Evolutionary conservation across 1,140 invertebrate genomes (phyloP).

Genomic region (Zaprionus kolodkinae): DNA sequence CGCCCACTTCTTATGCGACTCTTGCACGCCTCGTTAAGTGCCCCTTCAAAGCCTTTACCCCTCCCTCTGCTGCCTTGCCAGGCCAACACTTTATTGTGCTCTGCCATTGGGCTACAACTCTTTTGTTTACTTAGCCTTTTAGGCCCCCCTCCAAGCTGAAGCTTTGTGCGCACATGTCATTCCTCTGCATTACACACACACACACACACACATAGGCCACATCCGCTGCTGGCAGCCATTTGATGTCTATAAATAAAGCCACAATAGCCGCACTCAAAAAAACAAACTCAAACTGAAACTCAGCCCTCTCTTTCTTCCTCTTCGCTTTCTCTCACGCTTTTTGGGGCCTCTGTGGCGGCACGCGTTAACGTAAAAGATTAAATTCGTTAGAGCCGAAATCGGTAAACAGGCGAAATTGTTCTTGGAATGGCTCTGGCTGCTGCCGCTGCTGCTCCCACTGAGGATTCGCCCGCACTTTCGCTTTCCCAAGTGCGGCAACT

Average conservation of each 20-base stretch:
- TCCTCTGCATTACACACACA: constrained; percentile 30
- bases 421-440: neutral
- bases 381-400: constrained; percentile 59
- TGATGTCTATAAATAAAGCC: constrained; percentile 74
- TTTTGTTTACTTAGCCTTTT: constrained; percentile 71
- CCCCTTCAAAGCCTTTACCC: constrained; percentile 54
- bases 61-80: neutral
- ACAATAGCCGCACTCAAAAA: constrained; percentile 54
- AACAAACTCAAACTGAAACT: constrained; percentile 19
- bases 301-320: neutral
- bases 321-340: neutral
- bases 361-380: constrained; percentile 72
- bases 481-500: constrained; percentile 14
- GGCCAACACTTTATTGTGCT: constrained; percentile 31
- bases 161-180: constrained; percentile 57
- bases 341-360: constrained; percentile 20
- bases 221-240: constrained; percentile 63
- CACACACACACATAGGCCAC: constrained; percentile 38
- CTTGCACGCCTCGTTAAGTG: constrained; percentile 33
- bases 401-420: constrained; percentile 37
- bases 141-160: neutral
- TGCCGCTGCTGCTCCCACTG: constrained; percentile 8
- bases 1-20: constrained; percentile 24
- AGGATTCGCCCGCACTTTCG: neutral
- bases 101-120: constrained; percentile 48